Evolutionary conservation across 2,113 vertebrate genomes (phyloP).

Genomic region (Hemiprocne comata): DNA sequence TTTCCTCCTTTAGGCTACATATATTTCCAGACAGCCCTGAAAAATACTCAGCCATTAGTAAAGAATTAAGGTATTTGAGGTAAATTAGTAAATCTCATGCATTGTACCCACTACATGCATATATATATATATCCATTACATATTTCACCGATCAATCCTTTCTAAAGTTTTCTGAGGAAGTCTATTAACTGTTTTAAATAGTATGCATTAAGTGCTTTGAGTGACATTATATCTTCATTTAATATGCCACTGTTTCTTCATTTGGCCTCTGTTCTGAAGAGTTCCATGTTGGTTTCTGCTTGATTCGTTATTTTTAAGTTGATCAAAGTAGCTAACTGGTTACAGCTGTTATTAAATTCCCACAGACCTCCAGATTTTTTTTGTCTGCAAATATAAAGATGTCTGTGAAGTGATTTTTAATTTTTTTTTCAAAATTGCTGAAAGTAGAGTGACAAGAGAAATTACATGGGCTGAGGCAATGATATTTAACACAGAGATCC

Average conservation of each 20-base stretch:
- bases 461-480: not conserved
- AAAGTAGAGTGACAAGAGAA: conserved; percentile 30
- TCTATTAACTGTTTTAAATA: conserved; percentile 31
- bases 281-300: conserved; percentile 27
- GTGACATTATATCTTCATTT: conserved; percentile 12
- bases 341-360: conserved; percentile 46
- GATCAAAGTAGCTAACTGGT: conserved; percentile 14
- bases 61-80: not conserved
- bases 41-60: not conserved
- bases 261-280: conserved; percentile 33
- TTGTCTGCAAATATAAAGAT: conserved; percentile 10
- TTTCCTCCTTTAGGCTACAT: not conserved
- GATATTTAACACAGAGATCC: conserved; percentile 4
- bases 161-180: conserved; percentile 24
- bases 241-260: conserved; percentile 32
- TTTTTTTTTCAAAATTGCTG: not conserved
- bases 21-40: not conserved
- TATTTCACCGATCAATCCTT: conserved; percentile 28
- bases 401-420: not conserved
- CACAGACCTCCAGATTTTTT: not conserved
- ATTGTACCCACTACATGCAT: not conserved
- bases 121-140: not conserved
- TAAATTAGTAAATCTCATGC: not conserved
- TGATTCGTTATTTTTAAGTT: conserved; percentile 16
- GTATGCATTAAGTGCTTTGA: not conserved